Evolutionary conservation across 2,113 vertebrate genomes (phyloP), one percentile per base, ranked within the genome.

Genomic region (Corythornis cristatus): DNA sequence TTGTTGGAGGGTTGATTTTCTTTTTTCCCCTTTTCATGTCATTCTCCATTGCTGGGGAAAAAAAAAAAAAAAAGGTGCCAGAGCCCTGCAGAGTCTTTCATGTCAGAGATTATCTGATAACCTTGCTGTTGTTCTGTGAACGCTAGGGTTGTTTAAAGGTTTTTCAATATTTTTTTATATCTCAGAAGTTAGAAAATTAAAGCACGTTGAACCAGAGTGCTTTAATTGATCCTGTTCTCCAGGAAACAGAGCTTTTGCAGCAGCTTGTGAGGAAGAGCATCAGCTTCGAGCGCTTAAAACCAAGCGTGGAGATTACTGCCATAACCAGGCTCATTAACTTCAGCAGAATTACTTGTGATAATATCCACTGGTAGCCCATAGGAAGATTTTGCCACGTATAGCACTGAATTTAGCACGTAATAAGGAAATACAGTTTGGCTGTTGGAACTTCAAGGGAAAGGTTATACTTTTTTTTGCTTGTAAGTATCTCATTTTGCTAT

Each of bases 331-430:
- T 94, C 88, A 81, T 94, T 90, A 84, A 81, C 77, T 93, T 68
- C 83, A 82, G 78, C 88, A 92, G 83, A 90, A 77, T 88, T 88
- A 57, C 86, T 86, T 71, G 79, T 88, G 93, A 56, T 93, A 88
- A 82, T 79, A 40, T 15, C 64, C 71, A 28, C 62, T 79, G 33
- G 64, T 80, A 42, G 10, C 85, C 71, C 79, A 64, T 51, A 83
- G 90, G 72, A 91, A 78, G 92, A 42, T 65, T 87, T 89, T 86
- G 62, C 70, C 46, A 29, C 5, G 2, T 37, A 6, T 19, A 66
- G 66, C 66, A 8, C 77, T 46, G 84, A 86, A 62, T 81, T 68
- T 42, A 68, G 40, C 17, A 8, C 8, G 1, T 86, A 71, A 83
- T 77, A 64, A 75, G 90, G 91, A 89, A 56, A 62, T 78, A 15